phyloP scores from a whole-genome alignment of 2,888 invertebrate genomes.

The Napeogenes inachia region DNA sequence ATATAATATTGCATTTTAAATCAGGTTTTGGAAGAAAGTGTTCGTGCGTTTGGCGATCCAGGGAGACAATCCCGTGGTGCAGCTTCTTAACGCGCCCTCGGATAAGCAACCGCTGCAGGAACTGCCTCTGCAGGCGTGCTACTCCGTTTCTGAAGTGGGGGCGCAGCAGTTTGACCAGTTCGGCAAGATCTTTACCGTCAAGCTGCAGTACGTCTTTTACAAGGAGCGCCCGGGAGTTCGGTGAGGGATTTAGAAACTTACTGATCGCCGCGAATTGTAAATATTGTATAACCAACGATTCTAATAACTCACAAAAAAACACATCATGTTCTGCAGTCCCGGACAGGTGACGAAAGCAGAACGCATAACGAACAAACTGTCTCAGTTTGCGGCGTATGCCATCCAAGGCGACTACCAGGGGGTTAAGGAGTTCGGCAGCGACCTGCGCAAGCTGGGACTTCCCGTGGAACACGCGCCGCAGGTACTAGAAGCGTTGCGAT shows the following conservation, averaged over 20 bases:
- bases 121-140: slow-evolving; percentile 94
- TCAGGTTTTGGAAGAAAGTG: slow-evolving; percentile 97
- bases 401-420: slow-evolving; percentile 96
- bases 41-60: slow-evolving; percentile 88
- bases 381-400: slow-evolving; percentile 95
- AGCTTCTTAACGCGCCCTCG: slow-evolving; percentile 87
- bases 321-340: slow-evolving; percentile 78
- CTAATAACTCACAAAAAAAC: too few species aligned
- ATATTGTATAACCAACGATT: too few species aligned
- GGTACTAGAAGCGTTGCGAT: slow-evolving; percentile 52
- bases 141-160: slow-evolving; percentile 95
- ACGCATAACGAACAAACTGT: slow-evolving; percentile 91
- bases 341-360: slow-evolving; percentile 97
- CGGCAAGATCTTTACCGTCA: slow-evolving; percentile 99
- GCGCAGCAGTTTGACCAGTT: slow-evolving; percentile 99
- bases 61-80: slow-evolving; percentile 90
- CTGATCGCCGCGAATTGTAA: too few species aligned
- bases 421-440: slow-evolving; percentile 94
- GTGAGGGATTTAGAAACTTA: slow-evolving; percentile 33
- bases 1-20: too few species aligned
- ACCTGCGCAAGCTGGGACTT: slow-evolving; percentile 93
- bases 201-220: slow-evolving; percentile 97
- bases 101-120: slow-evolving; percentile 97
- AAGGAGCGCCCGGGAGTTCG: slow-evolving; percentile 96
- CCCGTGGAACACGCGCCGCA: slow-evolving; percentile 99